Percentiles rank a stretch among this genome's conserved stretches.
Conservation (phyloP, 1,140 invertebrate species). For the Pogonus chalceus region DNA sequence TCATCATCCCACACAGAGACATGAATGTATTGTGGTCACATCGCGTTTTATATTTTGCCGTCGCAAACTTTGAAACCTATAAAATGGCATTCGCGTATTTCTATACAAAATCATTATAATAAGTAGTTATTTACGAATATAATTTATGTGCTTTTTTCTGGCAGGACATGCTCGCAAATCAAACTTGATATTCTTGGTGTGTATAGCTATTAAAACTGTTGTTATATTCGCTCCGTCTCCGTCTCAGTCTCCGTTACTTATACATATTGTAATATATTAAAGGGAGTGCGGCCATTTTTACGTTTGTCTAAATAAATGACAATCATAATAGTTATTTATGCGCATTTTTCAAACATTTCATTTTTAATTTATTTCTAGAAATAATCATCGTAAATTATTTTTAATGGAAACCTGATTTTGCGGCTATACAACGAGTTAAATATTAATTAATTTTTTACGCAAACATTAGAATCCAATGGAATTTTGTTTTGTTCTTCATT, state of each 20-base stretch:
- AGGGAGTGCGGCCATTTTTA: too few relatives aligned
- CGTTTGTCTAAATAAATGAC: background rate
- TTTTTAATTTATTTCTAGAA: too few relatives aligned
- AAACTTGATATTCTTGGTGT: background rate
- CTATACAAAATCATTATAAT: slow-evolving; percentile 4
- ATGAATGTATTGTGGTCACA: too few relatives aligned
- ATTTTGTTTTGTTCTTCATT: too few relatives aligned
- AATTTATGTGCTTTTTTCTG: slow-evolving; percentile 1
- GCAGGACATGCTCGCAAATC: background rate
- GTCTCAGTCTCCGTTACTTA: too few relatives aligned
- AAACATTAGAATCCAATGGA: too few relatives aligned
- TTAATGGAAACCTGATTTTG: too few relatives aligned
- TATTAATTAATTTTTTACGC: too few relatives aligned
- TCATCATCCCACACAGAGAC: too few relatives aligned
- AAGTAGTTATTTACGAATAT: slow-evolving; percentile 4
- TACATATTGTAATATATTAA: too few relatives aligned
- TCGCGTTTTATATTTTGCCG: background rate
- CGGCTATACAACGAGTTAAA: too few relatives aligned
- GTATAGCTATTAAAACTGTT: background rate
- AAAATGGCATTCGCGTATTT: background rate
- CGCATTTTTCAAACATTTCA: background rate
- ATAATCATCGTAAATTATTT: too few relatives aligned
- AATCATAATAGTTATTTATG: background rate
- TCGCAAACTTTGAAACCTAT: slow-evolving; percentile 6
- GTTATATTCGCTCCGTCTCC: background rate